phyloP scores from a whole-genome alignment of 2,797 vertebrate genomes.

The Cygnus olor region DNA sequence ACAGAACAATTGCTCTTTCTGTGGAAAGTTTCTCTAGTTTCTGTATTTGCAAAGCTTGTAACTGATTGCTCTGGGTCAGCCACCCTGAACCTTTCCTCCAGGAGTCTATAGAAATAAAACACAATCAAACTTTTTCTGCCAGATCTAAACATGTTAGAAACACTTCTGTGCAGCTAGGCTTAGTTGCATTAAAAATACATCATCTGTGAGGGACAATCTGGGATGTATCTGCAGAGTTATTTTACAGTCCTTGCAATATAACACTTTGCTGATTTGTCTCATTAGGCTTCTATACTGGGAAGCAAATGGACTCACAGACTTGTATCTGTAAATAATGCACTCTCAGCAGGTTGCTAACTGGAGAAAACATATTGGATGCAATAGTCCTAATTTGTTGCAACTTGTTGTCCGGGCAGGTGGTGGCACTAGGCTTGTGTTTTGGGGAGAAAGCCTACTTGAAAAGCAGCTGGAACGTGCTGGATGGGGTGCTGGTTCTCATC shows the following conservation, averaged over 20 bases:
- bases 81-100: background rate
- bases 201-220: slow-evolving; percentile 19
- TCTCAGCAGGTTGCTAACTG: slow-evolving; percentile 31
- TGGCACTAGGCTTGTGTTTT: slow-evolving; percentile 92
- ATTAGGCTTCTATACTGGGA: slow-evolving; percentile 43
- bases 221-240: slow-evolving; percentile 25
- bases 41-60: slow-evolving; percentile 34
- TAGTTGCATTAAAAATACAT: slow-evolving; percentile 41
- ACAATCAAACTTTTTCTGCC: background rate
- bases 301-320: slow-evolving; percentile 13
- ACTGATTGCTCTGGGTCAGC: slow-evolving; percentile 15
- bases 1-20: slow-evolving; percentile 18
- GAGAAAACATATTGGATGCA: background rate
- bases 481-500: slow-evolving; percentile 95
- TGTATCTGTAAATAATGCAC: slow-evolving; percentile 38
- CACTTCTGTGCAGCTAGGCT: slow-evolving; percentile 16
- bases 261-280: slow-evolving; percentile 44
- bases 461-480: slow-evolving; percentile 97
- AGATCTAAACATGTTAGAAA: background rate
- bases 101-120: slow-evolving; percentile 16
- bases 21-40: slow-evolving; percentile 22
- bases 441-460: slow-evolving; percentile 93
- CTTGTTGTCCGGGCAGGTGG: slow-evolving; percentile 83
- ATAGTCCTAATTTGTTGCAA: slow-evolving; percentile 44
- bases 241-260: slow-evolving; percentile 18